Conservation (phyloP, 2,888 invertebrate species). For the Cactoblastis cactorum region DNA sequence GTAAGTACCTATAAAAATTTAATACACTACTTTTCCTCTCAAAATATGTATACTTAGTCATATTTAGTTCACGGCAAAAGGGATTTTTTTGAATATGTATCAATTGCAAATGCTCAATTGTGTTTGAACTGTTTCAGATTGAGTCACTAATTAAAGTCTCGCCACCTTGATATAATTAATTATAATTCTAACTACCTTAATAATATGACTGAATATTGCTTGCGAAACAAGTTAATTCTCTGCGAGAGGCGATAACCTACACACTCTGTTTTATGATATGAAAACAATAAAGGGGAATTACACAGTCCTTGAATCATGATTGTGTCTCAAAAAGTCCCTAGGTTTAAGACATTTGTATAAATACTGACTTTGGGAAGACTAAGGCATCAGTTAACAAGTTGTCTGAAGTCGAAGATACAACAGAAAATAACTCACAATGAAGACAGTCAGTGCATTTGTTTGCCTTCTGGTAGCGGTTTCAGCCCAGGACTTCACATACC, state of each 20-base stretch:
- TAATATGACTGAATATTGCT: not conserved
- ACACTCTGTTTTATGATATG: not conserved
- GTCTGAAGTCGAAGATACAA: not conserved
- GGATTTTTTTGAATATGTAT: not conserved
- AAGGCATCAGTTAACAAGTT: not conserved
- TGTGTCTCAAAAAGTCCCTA: not conserved
- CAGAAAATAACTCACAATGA: not conserved
- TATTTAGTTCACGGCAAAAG: not conserved
- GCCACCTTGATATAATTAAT: not conserved
- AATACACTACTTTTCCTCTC: not conserved
- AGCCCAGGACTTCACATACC: slow-evolving; percentile 4
- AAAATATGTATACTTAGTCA: not conserved
- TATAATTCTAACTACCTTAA: not conserved
- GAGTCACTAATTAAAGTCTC: too few species aligned
- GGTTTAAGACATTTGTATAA: not conserved
- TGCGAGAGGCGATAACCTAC: not conserved
- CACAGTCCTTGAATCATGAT: not conserved
- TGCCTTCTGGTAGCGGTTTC: slow-evolving; percentile 2
- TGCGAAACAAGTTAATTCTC: not conserved
- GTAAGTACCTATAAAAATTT: too few species aligned
- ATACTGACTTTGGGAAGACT: not conserved
- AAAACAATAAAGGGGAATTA: not conserved
- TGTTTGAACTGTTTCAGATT: not conserved
- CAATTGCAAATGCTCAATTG: not conserved
- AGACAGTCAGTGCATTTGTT: not conserved